Percentiles rank a stretch among this genome's conserved stretches.
Evolutionary conservation across 2,888 invertebrate genomes (phyloP).

Genomic region (Patella pellucida): DNA sequence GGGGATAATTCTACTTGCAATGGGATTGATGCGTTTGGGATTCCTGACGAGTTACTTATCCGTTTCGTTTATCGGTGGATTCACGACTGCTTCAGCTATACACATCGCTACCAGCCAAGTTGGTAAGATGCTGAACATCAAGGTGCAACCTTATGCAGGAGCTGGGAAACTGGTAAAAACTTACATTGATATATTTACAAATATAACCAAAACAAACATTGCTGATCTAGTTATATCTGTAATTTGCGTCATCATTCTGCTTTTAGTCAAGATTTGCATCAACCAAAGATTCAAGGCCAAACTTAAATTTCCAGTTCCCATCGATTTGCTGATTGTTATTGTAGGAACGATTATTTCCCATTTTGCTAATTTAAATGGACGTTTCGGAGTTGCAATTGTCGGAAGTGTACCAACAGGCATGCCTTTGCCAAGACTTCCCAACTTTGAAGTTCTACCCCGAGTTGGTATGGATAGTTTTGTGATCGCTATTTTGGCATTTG

Average conservation of each 20-base stretch:
- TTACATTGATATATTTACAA: slow-evolving; percentile 75
- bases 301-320: slow-evolving; percentile 62
- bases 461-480: slow-evolving; percentile 45
- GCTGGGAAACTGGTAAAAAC: slow-evolving; percentile 71
- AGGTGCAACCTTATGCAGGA: slow-evolving; percentile 38
- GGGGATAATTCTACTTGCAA: slow-evolving; percentile 43
- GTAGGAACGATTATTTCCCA: slow-evolving; percentile 54
- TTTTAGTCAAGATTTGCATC: slow-evolving; percentile 70
- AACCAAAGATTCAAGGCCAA: slow-evolving; percentile 53
- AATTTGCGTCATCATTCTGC: slow-evolving; percentile 77
- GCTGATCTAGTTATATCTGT: slow-evolving; percentile 79
- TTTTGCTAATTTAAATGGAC: slow-evolving; percentile 42
- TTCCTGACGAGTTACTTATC: slow-evolving; percentile 52
- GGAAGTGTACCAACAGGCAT: slow-evolving; percentile 57
- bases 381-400: slow-evolving; percentile 42
- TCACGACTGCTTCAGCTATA: slow-evolving; percentile 54
- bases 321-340: slow-evolving; percentile 60
- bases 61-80: slow-evolving; percentile 55
- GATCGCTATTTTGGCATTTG: slow-evolving; percentile 51
- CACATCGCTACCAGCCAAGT: slow-evolving; percentile 51
- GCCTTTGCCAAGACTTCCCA: slow-evolving; percentile 47
- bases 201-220: slow-evolving; percentile 76
- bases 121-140: slow-evolving; percentile 44
- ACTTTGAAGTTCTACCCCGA: slow-evolving; percentile 29
- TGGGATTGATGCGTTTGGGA: slow-evolving; percentile 49